Percentiles rank a stretch among this genome's conserved stretches.
These are phyloP conservation scores for Parotia lawesii DNA, from an alignment of 2,113 vertebrate species.

Conservation along the genomic window DNA sequence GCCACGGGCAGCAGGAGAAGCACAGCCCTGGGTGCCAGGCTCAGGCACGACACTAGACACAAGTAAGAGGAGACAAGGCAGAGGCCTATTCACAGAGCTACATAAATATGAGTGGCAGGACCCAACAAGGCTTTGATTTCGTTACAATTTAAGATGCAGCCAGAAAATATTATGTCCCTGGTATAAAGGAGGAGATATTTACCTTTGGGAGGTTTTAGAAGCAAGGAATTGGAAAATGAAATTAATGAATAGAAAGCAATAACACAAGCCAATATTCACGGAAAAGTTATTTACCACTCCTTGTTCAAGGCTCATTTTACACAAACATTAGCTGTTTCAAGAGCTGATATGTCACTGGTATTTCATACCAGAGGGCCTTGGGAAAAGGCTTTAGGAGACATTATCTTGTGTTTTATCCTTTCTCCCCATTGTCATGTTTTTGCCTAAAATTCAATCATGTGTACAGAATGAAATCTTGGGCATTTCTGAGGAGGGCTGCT, in stretches of 20 bases:
- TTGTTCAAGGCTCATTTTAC: conserved; percentile 16
- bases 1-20: neutral
- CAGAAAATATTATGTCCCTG: neutral
- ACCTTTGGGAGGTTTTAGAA: conserved; percentile 8
- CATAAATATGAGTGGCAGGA: neutral
- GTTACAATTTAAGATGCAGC: neutral
- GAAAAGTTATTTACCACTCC: conserved; percentile 19
- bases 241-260: conserved; percentile 39
- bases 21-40: neutral
- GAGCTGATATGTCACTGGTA: neutral
- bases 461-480: neutral
- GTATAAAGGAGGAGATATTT: neutral
- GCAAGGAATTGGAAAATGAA: conserved; percentile 29
- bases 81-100: neutral
- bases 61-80: neutral
- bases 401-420: neutral
- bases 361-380: neutral
- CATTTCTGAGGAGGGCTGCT: neutral
- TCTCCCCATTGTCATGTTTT: neutral
- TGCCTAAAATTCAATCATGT: neutral
- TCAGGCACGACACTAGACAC: neutral
- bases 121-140: neutral
- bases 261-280: neutral
- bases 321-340: neutral
- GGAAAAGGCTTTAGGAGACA: neutral